phyloP scores from a whole-genome alignment of 1,140 invertebrate species.

The Drosophila lacertosa region DNA sequence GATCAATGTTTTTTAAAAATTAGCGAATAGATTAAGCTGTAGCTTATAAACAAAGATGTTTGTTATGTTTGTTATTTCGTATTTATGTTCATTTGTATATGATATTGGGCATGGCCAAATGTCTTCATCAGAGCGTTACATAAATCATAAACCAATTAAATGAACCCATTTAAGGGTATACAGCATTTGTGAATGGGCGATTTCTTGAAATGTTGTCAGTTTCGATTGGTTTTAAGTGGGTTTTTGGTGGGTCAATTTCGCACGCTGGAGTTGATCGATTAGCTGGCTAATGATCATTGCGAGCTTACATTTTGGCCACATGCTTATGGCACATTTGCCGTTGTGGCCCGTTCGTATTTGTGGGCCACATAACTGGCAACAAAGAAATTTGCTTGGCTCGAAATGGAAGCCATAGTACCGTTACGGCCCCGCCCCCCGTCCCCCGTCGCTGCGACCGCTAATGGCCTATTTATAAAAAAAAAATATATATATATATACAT shows the following conservation, averaged over 20 bases:
- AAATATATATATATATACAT: neutral
- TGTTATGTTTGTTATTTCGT: too few relatives aligned
- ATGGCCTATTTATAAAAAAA: slow-evolving; percentile 62
- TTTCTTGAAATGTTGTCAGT: neutral
- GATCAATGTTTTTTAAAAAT: too few relatives aligned
- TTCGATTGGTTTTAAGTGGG: neutral
- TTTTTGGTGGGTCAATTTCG: neutral
- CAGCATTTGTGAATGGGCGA: neutral
- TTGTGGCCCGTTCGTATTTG: slow-evolving; percentile 47
- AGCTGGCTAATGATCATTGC: slow-evolving; percentile 11
- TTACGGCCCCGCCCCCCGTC: neutral
- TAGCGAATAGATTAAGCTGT: too few relatives aligned
- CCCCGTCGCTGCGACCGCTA: slow-evolving; percentile 19
- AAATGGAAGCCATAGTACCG: slow-evolving; percentile 56
- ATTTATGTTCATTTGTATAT: too few relatives aligned
- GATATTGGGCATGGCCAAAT: too few relatives aligned
- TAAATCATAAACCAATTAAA: neutral
- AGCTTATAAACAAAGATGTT: too few relatives aligned
- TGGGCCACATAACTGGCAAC: slow-evolving; percentile 72
- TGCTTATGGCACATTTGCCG: slow-evolving; percentile 25
- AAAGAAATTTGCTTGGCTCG: slow-evolving; percentile 30
- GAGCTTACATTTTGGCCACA: neutral
- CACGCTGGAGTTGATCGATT: slow-evolving; percentile 22
- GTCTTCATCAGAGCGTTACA: neutral
- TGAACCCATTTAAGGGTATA: neutral